Evolutionary conservation across 2,888 invertebrate species (phyloP).

Genomic region (Parnassius mnemosyne): DNA sequence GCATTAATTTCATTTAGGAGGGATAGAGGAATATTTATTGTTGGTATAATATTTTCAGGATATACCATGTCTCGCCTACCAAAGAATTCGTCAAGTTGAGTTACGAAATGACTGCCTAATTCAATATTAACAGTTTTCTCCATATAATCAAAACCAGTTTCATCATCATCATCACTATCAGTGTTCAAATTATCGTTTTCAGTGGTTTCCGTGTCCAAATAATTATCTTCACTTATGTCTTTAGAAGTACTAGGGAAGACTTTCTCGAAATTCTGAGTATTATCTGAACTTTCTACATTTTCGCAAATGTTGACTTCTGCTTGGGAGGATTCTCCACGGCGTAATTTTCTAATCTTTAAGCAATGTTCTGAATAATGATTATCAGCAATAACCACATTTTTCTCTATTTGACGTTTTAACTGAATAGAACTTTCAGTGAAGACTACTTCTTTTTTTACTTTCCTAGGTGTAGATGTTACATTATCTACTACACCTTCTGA

Average conservation of each 20-base stretch:
- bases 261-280: not conserved
- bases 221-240: not conserved
- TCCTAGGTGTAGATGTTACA: conserved; percentile 38
- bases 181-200: too few species aligned
- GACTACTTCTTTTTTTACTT: conserved; percentile 51
- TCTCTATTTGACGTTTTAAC: conserved; percentile 82
- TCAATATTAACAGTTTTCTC: conserved; percentile 69
- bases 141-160: conserved; percentile 25
- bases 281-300: conserved; percentile 10
- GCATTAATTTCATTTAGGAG: conserved; percentile 85
- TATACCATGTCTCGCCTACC: conserved; percentile 74
- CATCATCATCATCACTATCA: conserved; percentile 32
- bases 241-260: conserved; percentile 28
- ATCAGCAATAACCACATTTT: conserved; percentile 81
- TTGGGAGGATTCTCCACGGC: conserved; percentile 48
- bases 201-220: too few species aligned
- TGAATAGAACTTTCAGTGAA: conserved; percentile 64
- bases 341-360: conserved; percentile 72
- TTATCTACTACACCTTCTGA: conserved; percentile 24
- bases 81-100: conserved; percentile 83
- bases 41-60: conserved; percentile 79
- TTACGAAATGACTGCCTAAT: conserved; percentile 82
- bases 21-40: conserved; percentile 83
- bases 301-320: conserved; percentile 18
- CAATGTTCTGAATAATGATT: conserved; percentile 83